Evolutionary conservation across 2,113 vertebrate species (phyloP).

Genomic region (Dendropsophus ebraccatus): DNA sequence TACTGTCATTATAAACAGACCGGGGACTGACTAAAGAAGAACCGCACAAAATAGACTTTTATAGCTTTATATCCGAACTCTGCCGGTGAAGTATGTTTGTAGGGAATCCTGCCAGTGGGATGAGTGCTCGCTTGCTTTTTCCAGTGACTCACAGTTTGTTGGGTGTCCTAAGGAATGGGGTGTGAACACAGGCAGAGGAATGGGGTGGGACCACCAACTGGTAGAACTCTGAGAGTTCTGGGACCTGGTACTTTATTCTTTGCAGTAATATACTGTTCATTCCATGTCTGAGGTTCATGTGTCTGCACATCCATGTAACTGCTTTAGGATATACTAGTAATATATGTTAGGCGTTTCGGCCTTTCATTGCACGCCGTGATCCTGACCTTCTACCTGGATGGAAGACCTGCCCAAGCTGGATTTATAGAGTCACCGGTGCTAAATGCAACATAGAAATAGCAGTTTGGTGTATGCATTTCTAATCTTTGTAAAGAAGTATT

Average conservation of each 20-base stretch:
- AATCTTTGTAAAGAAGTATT: no score
- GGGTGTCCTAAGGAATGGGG: constrained; percentile 36
- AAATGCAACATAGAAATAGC: no score
- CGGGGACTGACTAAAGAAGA: neutral
- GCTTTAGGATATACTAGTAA: no score
- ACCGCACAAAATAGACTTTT: neutral
- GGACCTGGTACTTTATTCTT: neutral
- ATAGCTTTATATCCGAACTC: neutral
- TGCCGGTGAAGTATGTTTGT: neutral
- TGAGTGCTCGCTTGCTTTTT: constrained; percentile 15
- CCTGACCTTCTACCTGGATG: no score
- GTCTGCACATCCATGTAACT: neutral
- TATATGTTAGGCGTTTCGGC: no score
- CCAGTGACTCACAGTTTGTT: neutral
- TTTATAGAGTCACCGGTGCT: neutral
- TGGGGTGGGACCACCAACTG: constrained; percentile 15
- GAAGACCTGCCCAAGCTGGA: no score
- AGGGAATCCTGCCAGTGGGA: constrained; percentile 28
- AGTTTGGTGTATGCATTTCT: no score
- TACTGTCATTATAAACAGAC: neutral
- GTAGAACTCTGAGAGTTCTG: neutral
- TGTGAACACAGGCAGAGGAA: constrained; percentile 8
- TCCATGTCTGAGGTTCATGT: neutral
- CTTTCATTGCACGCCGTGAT: no score
- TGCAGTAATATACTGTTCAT: neutral